A percentile compares a stretch with the other conserved stretches of the same genome.
phyloP scores from a whole-genome alignment of 2,888 invertebrate genomes.

The Cerceris ruficornis region DNA sequence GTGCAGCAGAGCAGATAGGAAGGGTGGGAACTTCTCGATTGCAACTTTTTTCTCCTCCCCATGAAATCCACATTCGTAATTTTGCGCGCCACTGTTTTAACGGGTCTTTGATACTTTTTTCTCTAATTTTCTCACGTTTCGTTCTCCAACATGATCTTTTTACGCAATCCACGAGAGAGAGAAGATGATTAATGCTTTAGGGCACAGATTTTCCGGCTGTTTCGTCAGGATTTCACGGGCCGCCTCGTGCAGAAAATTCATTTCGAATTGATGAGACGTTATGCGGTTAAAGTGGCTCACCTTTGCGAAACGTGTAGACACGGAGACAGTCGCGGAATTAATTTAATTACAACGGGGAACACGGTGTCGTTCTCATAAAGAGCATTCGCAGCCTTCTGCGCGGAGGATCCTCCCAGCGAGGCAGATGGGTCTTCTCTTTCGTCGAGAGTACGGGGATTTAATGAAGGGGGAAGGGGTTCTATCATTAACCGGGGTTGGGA shows the following conservation, averaged over 20 bases:
- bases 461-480: neutral
- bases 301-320: neutral
- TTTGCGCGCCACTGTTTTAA: too few relatives aligned
- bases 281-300: neutral
- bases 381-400: neutral
- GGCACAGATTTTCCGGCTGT: neutral
- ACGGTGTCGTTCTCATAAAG: slow-evolving; percentile 12
- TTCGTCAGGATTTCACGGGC: neutral
- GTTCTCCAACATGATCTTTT: neutral
- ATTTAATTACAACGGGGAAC: slow-evolving; percentile 19
- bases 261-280: slow-evolving; percentile 8
- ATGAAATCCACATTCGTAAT: too few relatives aligned
- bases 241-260: slow-evolving; percentile 8
- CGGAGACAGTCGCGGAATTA: slow-evolving; percentile 17
- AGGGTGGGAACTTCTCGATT: too few relatives aligned
- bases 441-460: neutral
- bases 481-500: too few relatives aligned
- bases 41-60: too few relatives aligned
- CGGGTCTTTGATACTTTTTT: too few relatives aligned
- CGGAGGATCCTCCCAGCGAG: slow-evolving; percentile 1
- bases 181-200: neutral
- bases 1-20: too few relatives aligned
- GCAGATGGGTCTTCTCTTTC: neutral
- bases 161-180: neutral
- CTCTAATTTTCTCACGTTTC: neutral